These are phyloP conservation scores for Phataginus tricuspis DNA, from an alignment of 2,797 vertebrate species.

Conservation along the genomic window DNA sequence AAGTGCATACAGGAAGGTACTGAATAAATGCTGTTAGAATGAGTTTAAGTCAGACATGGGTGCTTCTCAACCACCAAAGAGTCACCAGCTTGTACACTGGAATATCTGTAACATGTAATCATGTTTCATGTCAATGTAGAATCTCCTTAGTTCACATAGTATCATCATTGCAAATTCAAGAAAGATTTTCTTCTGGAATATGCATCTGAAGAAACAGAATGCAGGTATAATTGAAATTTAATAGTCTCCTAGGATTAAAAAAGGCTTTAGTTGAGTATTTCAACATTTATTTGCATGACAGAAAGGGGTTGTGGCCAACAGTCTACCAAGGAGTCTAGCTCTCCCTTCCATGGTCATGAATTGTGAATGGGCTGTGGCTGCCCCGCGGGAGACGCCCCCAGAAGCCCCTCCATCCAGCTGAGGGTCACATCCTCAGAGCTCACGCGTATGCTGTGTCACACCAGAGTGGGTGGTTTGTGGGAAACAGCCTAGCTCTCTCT, in stretches of 20 bases:
- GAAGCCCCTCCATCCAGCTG: neutral
- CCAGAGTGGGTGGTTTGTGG: neutral
- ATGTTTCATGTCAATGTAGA: neutral
- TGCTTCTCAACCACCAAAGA: neutral
- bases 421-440: neutral
- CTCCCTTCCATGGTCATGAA: neutral
- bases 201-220: neutral
- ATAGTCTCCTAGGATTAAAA: neutral
- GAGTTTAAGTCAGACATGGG: neutral
- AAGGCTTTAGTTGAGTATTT: neutral
- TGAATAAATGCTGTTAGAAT: neutral
- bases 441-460: neutral
- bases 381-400: accelerated
- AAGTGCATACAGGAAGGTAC: neutral
- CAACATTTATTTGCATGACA: neutral
- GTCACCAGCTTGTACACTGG: neutral
- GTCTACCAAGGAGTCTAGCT: neutral
- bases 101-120: neutral
- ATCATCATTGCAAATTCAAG: neutral
- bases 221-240: neutral
- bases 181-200: neutral
- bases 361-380: neutral
- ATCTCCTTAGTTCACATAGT: neutral
- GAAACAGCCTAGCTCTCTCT: neutral
- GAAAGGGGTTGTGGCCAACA: neutral